Evolutionary conservation across 2,797 vertebrate genomes (phyloP).

Genomic region (Clarias pachynema): DNA sequence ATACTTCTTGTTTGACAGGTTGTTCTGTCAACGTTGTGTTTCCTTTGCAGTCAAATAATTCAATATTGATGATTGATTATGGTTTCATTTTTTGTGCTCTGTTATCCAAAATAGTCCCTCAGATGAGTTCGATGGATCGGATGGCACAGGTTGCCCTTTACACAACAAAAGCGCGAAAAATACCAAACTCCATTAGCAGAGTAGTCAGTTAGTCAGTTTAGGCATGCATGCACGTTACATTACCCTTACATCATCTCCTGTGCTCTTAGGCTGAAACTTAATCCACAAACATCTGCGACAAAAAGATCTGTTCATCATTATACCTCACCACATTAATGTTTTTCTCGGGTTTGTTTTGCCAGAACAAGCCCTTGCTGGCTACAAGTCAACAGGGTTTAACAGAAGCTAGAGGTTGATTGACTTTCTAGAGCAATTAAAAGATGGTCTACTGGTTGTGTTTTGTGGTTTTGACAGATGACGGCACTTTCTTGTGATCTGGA

Average conservation of each 20-base stretch:
- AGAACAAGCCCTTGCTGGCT: slow-evolving; percentile 17
- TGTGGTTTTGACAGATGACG: slow-evolving; percentile 29
- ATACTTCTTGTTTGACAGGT: not conserved
- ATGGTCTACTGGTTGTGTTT: slow-evolving; percentile 29
- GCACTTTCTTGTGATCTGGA: not conserved
- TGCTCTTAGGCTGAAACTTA: slow-evolving; percentile 46
- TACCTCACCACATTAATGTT: slow-evolving; percentile 33
- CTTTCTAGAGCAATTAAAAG: slow-evolving; percentile 40
- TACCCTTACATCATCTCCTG: slow-evolving; percentile 44
- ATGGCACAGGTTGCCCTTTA: slow-evolving; percentile 37
- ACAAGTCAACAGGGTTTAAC: slow-evolving; percentile 16
- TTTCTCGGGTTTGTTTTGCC: slow-evolving; percentile 37
- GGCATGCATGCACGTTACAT: slow-evolving; percentile 27
- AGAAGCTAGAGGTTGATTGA: not conserved
- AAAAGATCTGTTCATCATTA: slow-evolving; percentile 37
- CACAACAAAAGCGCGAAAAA: slow-evolving; percentile 39
- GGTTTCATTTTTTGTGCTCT: slow-evolving; percentile 30
- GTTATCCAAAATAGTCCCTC: slow-evolving; percentile 34
- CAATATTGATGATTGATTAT: slow-evolving; percentile 19
- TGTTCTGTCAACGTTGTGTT: not conserved
- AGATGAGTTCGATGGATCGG: slow-evolving; percentile 44
- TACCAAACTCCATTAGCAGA: not conserved
- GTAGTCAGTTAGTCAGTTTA: slow-evolving; percentile 41
- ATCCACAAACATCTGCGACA: slow-evolving; percentile 38
- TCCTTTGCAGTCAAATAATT: not conserved